Conservation (phyloP, 1,140 invertebrate genomes). For the Bombyx mandarina region DNA sequence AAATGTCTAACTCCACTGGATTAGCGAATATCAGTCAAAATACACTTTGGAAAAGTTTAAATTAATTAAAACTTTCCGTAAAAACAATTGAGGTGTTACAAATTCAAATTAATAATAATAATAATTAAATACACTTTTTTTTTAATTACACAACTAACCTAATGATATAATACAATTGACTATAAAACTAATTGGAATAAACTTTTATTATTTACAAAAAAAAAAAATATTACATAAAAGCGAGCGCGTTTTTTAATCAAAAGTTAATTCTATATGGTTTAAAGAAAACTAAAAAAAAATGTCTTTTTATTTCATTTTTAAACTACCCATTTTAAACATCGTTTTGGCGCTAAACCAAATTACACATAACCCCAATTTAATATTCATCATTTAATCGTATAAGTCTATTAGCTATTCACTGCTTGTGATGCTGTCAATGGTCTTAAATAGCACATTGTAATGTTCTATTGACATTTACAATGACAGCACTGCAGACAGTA, state of each 20-base stretch:
- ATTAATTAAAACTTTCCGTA: slow-evolving; percentile 2
- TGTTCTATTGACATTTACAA: no score
- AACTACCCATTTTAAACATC: background rate
- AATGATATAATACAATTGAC: slow-evolving; percentile 55
- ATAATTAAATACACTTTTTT: slow-evolving; percentile 25
- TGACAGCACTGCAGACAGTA: no score
- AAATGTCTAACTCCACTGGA: no score
- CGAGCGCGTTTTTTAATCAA: slow-evolving; percentile 5
- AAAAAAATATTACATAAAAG: slow-evolving; percentile 17
- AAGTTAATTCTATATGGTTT: slow-evolving; percentile 4
- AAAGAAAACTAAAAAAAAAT: slow-evolving; percentile 19
- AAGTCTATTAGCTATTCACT: no score
- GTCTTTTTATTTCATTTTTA: slow-evolving; percentile 29
- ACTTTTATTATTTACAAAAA: slow-evolving; percentile 54
- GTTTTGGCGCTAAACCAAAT: no score
- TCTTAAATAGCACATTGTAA: no score
- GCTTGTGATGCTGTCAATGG: no score
- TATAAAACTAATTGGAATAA: slow-evolving; percentile 55
- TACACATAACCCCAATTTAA: no score
- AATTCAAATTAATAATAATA: slow-evolving; percentile 6
- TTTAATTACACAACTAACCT: slow-evolving; percentile 39
- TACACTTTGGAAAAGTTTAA: no score
- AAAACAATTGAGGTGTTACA: slow-evolving; percentile 2
- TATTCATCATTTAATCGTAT: no score
- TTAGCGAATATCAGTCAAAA: no score